These are phyloP conservation scores for Tenodera sinensis DNA, from an alignment of 2,888 invertebrate genomes.

Conservation along the genomic window DNA sequence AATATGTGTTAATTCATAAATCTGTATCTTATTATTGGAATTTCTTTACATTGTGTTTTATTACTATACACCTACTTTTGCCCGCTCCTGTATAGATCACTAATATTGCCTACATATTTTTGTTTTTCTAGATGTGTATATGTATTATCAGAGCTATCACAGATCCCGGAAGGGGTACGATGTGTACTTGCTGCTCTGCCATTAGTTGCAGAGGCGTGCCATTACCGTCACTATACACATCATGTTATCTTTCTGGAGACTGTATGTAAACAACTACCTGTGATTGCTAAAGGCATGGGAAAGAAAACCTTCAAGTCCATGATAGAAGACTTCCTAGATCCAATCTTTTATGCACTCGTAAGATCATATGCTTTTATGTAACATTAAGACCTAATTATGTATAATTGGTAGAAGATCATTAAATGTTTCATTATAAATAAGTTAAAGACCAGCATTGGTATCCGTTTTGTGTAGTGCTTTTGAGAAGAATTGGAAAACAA, in stretches of 20 bases:
- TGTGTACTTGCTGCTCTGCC: constrained; percentile 43
- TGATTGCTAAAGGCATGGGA: constrained; percentile 47
- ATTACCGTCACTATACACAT: constrained; percentile 47
- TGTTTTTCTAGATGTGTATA: constrained; percentile 44
- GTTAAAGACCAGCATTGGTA: no score
- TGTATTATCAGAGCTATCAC: constrained; percentile 46
- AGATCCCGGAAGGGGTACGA: constrained; percentile 39
- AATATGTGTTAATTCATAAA: no score
- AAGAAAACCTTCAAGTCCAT: constrained; percentile 50
- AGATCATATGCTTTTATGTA: constrained; percentile 34
- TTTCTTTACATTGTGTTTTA: no score
- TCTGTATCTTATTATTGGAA: no score
- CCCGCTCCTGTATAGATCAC: no score
- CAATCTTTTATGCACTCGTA: constrained; percentile 50
- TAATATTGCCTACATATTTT: neutral
- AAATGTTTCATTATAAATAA: neutral
- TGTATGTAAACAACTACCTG: constrained; percentile 49
- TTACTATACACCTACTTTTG: no score
- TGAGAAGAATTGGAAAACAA: no score
- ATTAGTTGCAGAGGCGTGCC: constrained; percentile 44
- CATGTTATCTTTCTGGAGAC: constrained; percentile 50
- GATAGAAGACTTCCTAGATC: constrained; percentile 48
- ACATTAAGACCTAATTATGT: neutral
- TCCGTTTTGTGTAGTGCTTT: no score
- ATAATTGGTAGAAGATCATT: neutral